Evolutionary conservation across 2,888 invertebrate species (phyloP), one percentile per base, ranked within the genome.

Genomic region (Sphecodes monilicornis): DNA sequence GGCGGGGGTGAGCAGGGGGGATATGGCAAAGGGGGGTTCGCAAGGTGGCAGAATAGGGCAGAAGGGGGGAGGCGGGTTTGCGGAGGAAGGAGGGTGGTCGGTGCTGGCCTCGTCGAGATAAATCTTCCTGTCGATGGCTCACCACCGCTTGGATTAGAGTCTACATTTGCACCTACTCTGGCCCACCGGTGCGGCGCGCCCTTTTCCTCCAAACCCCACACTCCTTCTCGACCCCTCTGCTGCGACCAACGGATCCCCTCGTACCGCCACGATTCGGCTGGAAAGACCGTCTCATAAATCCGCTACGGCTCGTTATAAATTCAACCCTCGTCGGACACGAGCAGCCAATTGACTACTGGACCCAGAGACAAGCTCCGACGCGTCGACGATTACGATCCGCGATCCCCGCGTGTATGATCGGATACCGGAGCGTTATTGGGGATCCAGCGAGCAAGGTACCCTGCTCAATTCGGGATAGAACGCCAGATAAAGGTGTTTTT

Each of bases 71-170:
- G 68, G 8, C 22, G 36, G 39, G 10, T 77, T 68, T 81, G 86
- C 72, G 57, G 76, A 43, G 80, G 80, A 66, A 46, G 60, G 64
- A 57, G 60, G 66, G 64, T 64, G 71, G 86, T 81, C 78, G 80
- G 84, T 57, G 86, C 78, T 71, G 86, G 82, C 84, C 89, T 86
- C 90, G 91, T 92, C 91, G 90, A 92, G 92, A 94, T 94, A 94
- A 94, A 94, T 94, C 92, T 92, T 92, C 88, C 93, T 93, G 93
- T 93, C 94, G 94, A 94, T 94, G 93, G 93, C 92, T 94, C 93
- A 93, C 92, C 92, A 89, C 91, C 90, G 90, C 91, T 91, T 86
- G 93, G 94, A 93, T 94, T 93, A 94, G 93, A 93, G 93, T 93
- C 93, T 91, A 93, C 93, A 93, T 94, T 93, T 92, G 91, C 94